These are phyloP conservation scores for Shinisaurus crocodilurus DNA, from an alignment of 2,113 vertebrate species.

Conservation along the genomic window DNA sequence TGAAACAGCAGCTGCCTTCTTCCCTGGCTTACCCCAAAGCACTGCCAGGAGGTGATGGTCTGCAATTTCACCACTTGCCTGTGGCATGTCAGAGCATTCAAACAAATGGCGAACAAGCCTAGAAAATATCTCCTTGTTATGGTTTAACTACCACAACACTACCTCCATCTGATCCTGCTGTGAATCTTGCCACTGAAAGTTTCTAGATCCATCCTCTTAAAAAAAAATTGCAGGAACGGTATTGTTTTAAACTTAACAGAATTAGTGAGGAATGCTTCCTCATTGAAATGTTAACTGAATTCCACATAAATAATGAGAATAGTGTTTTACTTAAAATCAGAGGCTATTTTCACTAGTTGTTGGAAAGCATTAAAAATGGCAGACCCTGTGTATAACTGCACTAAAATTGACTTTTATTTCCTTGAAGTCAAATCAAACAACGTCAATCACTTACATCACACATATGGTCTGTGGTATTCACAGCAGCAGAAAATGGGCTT, in stretches of 20 bases:
- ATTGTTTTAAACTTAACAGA: background rate
- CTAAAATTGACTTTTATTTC: slow-evolving; percentile 33
- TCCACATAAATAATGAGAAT: background rate
- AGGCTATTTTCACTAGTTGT: slow-evolving; percentile 9
- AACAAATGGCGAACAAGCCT: background rate
- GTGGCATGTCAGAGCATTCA: background rate
- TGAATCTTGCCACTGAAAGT: background rate
- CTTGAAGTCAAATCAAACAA: slow-evolving; percentile 5
- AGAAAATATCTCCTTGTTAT: background rate
- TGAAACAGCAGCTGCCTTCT: background rate
- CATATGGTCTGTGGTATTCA: background rate
- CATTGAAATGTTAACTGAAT: background rate
- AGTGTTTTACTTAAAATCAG: background rate
- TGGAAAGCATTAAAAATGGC: background rate
- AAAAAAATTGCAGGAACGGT: background rate
- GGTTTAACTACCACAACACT: too few relatives aligned
- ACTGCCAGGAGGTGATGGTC: background rate
- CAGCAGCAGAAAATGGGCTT: slow-evolving; percentile 14
- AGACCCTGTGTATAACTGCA: background rate
- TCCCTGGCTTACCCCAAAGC: too few relatives aligned
- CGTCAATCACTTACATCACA: slow-evolving; percentile 13
- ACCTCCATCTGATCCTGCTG: background rate
- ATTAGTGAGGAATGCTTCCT: background rate
- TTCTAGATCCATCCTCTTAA: background rate
- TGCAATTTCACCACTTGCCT: background rate